Base-by-base conservation (phyloP, 2,888 invertebrate species). In the Drosophila bunnanda region DNA sequence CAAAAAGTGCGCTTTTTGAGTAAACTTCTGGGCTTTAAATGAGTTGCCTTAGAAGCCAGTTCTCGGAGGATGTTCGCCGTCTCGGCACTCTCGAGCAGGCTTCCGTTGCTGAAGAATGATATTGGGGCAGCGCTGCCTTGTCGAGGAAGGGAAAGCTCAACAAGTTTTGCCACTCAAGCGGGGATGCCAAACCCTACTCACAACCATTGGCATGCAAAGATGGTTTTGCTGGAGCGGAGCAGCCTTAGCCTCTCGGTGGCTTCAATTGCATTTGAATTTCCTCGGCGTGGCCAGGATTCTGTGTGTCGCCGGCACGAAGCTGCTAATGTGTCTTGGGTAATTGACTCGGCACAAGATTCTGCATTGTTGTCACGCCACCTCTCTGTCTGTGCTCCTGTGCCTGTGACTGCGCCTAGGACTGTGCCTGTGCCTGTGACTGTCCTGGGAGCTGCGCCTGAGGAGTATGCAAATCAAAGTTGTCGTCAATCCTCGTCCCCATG, bases 301-400 rank as follows among this genome's bases (percentile, higher is more conserved):
- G 48, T 36, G 36, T 36, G 58, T 54, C 55, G 34, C 39, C 34
- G 70, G 57, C 81, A 76, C 73, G 64, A 81, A 76, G 83, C 79
- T 82, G 82, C 88, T 88, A 88, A 88, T 85, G 85, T 85, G 86
- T 88, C 86, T 78, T 81, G 88, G 83, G 83, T 85, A 85, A 85
- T 85, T 85, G 85, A 85, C 81, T 77, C 75, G 73, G 76, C 77
- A 54, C 65, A 52, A 85, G 82, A 83, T 85, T 83, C 78, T 77
- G 83, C 80, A 85, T 85, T 85, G 85, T 82, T 85, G 88, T 88
- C 85, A 85, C 85, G 88, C 85, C 76, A 3, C 78, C 73, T 76
- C 41, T 48, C 43, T 46, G 64, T 25, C 60, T 43, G 52, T 60
- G 67, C 50, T 58, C 62, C 46, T 57, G 20, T 9, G 34, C 30